A percentile compares a stretch with the other conserved stretches of the same genome.
Evolutionary conservation across 1,140 invertebrate species (phyloP).

Genomic region (Drosophila carrolli): DNA sequence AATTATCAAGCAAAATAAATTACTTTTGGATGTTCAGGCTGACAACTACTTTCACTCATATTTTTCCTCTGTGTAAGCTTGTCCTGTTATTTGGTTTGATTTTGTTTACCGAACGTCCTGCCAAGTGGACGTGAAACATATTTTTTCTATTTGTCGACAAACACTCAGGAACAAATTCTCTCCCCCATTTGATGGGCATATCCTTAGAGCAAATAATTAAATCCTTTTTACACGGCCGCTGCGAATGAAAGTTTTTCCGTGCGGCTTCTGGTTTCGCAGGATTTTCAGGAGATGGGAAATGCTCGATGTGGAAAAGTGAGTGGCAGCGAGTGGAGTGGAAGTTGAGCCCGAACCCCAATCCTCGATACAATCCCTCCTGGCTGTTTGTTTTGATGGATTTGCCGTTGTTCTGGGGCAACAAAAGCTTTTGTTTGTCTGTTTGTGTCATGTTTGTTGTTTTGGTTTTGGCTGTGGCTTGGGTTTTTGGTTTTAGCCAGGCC

Average conservation of each 20-base stretch:
- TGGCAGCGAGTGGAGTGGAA: slow-evolving; percentile 38
- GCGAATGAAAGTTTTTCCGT: slow-evolving; percentile 47
- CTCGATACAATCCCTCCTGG: slow-evolving; percentile 59
- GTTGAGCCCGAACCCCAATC: slow-evolving; percentile 41
- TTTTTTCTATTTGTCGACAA: slow-evolving; percentile 70
- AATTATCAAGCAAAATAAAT: no score
- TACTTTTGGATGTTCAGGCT: no score
- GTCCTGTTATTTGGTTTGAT: slow-evolving; percentile 12
- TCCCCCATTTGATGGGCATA: slow-evolving; percentile 44
- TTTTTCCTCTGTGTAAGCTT: slow-evolving; percentile 22
- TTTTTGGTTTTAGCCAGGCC: slow-evolving; percentile 35
- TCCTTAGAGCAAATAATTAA: slow-evolving; percentile 84
- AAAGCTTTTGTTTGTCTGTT: slow-evolving; percentile 79
- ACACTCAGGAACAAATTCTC: slow-evolving; percentile 41
- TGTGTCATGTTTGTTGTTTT: slow-evolving; percentile 72
- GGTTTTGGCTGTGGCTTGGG: slow-evolving; percentile 41
- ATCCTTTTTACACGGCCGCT: slow-evolving; percentile 82
- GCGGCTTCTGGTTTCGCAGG: slow-evolving; percentile 51
- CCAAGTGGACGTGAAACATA: slow-evolving; percentile 77
- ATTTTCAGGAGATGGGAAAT: slow-evolving; percentile 35
- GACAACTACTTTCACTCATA: no score
- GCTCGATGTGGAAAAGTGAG: slow-evolving; percentile 15
- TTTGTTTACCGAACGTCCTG: slow-evolving; percentile 45
- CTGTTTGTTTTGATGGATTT: slow-evolving; percentile 84
- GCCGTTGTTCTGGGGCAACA: slow-evolving; percentile 49